Evolutionary conservation across 2,888 invertebrate species (phyloP), one percentile per base, ranked within the genome.

Genomic region (Glyphotaelius pellucidus): DNA sequence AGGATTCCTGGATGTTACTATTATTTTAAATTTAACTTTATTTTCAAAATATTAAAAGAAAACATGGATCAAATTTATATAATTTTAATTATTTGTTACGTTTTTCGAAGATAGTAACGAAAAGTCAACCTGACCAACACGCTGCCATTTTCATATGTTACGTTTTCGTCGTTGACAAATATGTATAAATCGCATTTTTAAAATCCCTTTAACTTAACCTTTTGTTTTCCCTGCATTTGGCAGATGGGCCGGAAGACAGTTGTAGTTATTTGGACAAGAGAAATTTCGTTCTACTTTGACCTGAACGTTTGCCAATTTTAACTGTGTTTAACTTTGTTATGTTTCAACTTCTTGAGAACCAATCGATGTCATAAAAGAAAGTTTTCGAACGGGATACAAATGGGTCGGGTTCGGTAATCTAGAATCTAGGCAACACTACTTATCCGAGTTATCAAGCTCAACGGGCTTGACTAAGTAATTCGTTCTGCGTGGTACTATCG

Each of bases 381-480:
- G 87, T 87, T 52, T 87, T 14, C 30, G 87, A 67, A 67, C 30
- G 87, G 85, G n/a, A 83, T 35, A 25, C 32, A 35, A 83, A 83
- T 47, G 86, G 86, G 86, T n/a, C 42, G 30, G 47, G 79, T 52
- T 31, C 79, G 31, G 35, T 88, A 79, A 88, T 88, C 67, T 25
- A 67, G 25, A 19, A 4, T 19, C 67, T 52, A 19, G 30, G 88
- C 35, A 35, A 67, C 35, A 88, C 42, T 12, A 42, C 32, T 79
- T 88, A 79, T 88, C 52, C 2, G 47, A 80, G 80, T 80, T 80
- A 79, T 89, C 89, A 80, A n/a, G 42, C 25, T 38, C 14, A 81
- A 90, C 42, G 81, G 79, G 52, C 81, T 52, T 83, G 47, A 31
- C 42, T 81, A 81, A 81, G 90, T 90, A 81, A 81, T 90, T 90